A percentile compares a stretch with the other conserved stretches of the same genome.
These are phyloP conservation scores for Chrosomus eos DNA, from an alignment of 2,797 vertebrate species.

Conservation along the genomic window DNA sequence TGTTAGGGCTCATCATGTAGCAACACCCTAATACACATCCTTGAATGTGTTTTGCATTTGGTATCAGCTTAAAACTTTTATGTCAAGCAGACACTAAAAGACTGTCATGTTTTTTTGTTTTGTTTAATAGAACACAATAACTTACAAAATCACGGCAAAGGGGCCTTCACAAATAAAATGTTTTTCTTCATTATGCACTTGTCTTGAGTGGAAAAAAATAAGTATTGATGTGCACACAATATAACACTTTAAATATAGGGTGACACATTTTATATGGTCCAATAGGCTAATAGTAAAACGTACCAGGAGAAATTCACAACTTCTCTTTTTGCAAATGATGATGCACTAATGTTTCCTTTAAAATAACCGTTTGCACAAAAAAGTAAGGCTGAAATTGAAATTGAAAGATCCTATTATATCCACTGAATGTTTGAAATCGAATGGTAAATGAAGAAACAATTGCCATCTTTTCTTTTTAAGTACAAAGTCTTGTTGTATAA, in stretches of 20 bases:
- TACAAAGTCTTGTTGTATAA: neutral
- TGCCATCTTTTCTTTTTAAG: neutral
- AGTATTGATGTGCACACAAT: constrained; percentile 2
- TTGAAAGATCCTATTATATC: neutral
- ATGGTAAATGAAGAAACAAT: neutral
- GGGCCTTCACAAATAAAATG: neutral
- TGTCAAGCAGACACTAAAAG: neutral
- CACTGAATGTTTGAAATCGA: neutral
- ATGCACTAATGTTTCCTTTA: neutral
- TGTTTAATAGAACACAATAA: constrained; percentile 12
- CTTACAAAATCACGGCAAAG: neutral
- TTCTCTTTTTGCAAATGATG: neutral
- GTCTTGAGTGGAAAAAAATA: constrained; percentile 9
- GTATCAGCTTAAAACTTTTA: neutral
- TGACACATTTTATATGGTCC: neutral
- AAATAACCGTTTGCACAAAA: neutral
- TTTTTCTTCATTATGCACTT: constrained; percentile 30
- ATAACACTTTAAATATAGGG: constrained; percentile 14
- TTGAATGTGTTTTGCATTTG: neutral
- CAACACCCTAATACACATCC: neutral
- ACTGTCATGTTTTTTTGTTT: neutral
- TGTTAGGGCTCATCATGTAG: neutral
- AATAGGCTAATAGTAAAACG: constrained; percentile 11
- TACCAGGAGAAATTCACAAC: neutral
- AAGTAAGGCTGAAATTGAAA: neutral